Percentiles rank a stretch among this genome's conserved stretches.
phyloP scores from a whole-genome alignment of 2,797 vertebrate genomes.

The Meriones psammophilus region DNA sequence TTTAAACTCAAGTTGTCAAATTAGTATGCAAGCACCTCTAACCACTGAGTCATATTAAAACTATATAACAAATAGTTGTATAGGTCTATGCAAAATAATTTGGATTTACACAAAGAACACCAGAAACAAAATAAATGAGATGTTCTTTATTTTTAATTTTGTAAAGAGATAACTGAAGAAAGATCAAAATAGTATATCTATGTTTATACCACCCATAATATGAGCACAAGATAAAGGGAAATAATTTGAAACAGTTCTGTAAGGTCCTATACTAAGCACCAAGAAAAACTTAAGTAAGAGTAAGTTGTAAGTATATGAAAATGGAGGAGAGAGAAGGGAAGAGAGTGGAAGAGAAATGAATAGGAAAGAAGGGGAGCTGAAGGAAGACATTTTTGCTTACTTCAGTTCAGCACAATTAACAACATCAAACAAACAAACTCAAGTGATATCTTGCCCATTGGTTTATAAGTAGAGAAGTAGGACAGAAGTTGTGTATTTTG shows the following conservation, averaged over 20 bases:
- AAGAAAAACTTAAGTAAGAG: background rate
- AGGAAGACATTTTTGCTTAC: background rate
- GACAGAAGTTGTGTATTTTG: background rate
- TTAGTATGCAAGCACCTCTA: background rate
- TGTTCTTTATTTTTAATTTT: background rate
- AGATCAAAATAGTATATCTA: background rate
- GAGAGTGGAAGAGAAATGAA: background rate
- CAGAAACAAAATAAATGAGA: background rate
- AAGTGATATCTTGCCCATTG: background rate
- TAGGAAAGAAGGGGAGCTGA: background rate
- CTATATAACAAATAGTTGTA: background rate
- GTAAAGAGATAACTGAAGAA: background rate
- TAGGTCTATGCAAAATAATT: background rate
- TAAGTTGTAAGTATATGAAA: background rate
- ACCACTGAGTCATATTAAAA: background rate
- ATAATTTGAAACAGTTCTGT: background rate
- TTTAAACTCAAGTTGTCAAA: background rate
- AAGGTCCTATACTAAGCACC: background rate
- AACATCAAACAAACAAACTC: background rate
- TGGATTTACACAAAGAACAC: background rate
- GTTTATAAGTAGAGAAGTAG: constrained; percentile 7
- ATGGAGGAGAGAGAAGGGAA: background rate
- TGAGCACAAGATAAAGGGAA: background rate
- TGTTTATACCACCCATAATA: background rate
- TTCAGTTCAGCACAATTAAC: background rate